Base-by-base conservation (phyloP, 2,797 vertebrate species). In the Sandelia bainsii region DNA sequence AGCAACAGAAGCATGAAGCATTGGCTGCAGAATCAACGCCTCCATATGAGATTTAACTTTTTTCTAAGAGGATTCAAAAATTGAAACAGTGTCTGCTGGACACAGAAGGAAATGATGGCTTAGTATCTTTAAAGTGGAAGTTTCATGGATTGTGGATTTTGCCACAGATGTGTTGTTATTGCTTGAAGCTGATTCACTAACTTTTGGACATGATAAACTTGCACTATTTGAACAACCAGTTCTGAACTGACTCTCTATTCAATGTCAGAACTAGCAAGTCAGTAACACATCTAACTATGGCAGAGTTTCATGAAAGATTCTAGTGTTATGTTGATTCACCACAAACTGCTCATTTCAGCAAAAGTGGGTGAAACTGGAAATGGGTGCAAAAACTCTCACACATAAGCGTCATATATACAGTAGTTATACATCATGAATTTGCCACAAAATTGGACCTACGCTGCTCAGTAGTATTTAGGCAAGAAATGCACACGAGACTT, bases 1-100 rank as follows among this genome's bases (percentile, higher is more conserved):
- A 52, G 79, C 52, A 70, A 71, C 86, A 70, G 68, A 83, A 84
- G 80, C 76, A 58, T 80, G 82, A 87, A 75, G 67, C 62, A 56
- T 58, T 69, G 11, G 49, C 74, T n/a, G 69, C 52, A 69, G 80
- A 85, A 79, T 81, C 44, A 40, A 73, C 29, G 50, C 62, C 46
- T 69, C 37, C 4, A 8, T 54, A 27, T 51, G 72, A 76, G 79
- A 74, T 79, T 86, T 81, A 50, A 54, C 23, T 25, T 65, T 69
- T 29, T 67, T 67, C 67, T 62, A 29, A 69, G 58, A 68, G 23
- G 62, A 80, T 82, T 76, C 62, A 73, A 64, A 83, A 82, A 88
- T 79, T 73, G 62, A 11, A 79, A 84, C 29, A 6, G 29, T 8
- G 29, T 32, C 29, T 8, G 8, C 29, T 32, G 7, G 50, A 70